Percentiles rank a stretch among this genome's conserved stretches.
These are phyloP conservation scores for Cyprinodon variegatus DNA, from an alignment of 2,113 vertebrate genomes.

Conservation along the genomic window DNA sequence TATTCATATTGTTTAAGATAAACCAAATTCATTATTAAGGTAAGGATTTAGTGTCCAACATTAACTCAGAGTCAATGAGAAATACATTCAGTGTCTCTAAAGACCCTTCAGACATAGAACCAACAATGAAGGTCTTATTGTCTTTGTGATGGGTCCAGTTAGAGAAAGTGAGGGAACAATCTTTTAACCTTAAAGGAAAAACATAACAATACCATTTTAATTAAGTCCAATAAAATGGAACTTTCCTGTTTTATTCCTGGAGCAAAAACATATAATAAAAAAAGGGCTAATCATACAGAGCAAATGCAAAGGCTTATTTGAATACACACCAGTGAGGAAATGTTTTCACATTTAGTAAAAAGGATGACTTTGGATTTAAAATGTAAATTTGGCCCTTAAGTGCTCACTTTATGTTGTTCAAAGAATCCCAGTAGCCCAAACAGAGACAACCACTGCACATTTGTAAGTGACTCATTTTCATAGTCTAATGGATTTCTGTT, in stretches of 20 bases:
- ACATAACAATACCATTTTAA: neutral
- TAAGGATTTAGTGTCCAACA: no score
- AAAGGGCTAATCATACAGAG: neutral
- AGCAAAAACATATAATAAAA: neutral
- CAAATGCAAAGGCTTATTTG: neutral
- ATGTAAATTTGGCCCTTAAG: neutral
- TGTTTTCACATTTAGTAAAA: neutral
- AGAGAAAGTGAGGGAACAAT: no score
- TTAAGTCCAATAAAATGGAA: neutral
- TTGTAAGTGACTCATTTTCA: constrained; percentile 42
- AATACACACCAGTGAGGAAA: neutral
- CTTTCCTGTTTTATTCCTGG: neutral
- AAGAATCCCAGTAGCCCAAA: neutral
- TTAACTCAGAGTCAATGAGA: no score
- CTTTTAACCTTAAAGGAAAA: neutral
- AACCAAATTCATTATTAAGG: no score
- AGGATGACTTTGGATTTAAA: neutral
- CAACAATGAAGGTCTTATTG: no score
- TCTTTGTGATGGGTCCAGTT: no score
- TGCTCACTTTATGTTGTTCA: neutral
- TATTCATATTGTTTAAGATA: no score
- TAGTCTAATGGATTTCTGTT: constrained; percentile 30
- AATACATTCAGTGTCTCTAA: no score
- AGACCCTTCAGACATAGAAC: no score
- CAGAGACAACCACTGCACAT: neutral